Conservation (phyloP, 2,888 invertebrate genomes). For the Zonitis immaculata region DNA sequence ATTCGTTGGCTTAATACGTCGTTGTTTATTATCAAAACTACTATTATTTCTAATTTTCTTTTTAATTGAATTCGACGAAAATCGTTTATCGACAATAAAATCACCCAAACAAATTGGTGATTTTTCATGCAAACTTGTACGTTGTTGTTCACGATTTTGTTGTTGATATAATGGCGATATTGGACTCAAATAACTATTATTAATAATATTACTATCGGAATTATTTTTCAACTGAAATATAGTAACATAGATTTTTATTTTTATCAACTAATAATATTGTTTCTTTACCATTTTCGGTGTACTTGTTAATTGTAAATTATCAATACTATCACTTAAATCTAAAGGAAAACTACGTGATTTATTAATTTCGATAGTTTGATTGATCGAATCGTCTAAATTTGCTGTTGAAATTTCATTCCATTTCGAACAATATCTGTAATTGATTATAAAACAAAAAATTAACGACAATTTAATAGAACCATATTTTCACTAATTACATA, state of each 20-base stretch:
- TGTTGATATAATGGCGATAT: constrained; percentile 37
- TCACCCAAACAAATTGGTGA: constrained; percentile 42
- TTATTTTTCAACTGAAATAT: constrained; percentile 7
- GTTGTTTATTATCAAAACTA: constrained; percentile 9
- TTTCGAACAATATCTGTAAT: not conserved
- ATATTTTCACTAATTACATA: constrained; percentile 16
- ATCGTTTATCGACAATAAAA: constrained; percentile 35
- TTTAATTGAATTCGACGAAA: constrained; percentile 32
- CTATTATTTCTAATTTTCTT: constrained; percentile 16
- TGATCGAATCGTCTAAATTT: not conserved
- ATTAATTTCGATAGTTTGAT: constrained; percentile 4
- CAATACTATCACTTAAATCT: constrained; percentile 5
- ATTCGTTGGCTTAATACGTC: constrained; percentile 55
- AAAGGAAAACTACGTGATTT: constrained; percentile 7
- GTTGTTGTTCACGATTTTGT: constrained; percentile 13
- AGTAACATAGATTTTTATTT: not conserved
- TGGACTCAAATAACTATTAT: constrained; percentile 29
- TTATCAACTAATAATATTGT: not conserved
- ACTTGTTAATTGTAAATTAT: constrained; percentile 10
- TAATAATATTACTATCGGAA: constrained; percentile 8
- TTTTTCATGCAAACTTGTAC: constrained; percentile 9
- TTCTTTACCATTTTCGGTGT: constrained; percentile 27
- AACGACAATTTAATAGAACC: not conserved
- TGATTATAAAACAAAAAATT: not conserved
- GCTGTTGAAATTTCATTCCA: not conserved